These are phyloP conservation scores for Lamellibrachia luymesi DNA, from an alignment of 1,140 invertebrate species.

Conservation along the genomic window DNA sequence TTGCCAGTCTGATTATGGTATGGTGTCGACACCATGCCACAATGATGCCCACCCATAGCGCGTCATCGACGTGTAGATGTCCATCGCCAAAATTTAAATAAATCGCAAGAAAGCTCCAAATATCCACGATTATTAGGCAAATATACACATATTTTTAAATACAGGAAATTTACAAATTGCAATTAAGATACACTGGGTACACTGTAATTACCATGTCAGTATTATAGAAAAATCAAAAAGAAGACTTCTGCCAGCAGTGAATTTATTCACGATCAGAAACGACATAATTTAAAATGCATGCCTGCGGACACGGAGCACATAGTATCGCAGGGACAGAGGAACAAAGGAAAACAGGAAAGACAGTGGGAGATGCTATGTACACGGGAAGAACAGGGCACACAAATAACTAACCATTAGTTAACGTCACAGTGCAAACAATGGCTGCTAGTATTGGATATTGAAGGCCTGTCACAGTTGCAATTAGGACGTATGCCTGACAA, in stretches of 20 bases:
- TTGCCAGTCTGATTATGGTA: too few species aligned
- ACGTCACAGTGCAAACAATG: neutral
- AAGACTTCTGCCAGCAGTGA: neutral
- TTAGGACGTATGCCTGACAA: neutral
- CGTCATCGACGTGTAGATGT: too few species aligned
- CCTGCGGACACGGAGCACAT: neutral
- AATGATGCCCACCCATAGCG: too few species aligned
- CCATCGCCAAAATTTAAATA: too few species aligned
- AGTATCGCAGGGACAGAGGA: neutral
- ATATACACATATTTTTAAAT: too few species aligned
- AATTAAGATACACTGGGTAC: too few species aligned
- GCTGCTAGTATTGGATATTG: neutral
- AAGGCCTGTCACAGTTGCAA: neutral
- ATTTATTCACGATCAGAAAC: conserved; percentile 5
- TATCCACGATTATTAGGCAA: too few species aligned
- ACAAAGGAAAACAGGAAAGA: neutral
- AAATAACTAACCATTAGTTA: neutral
- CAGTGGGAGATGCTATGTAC: neutral
- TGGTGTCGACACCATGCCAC: too few species aligned
- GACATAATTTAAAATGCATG: conserved; percentile 5
- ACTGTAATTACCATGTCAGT: neutral
- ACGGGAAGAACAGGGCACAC: neutral
- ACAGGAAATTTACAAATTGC: neutral
- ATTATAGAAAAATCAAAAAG: neutral
- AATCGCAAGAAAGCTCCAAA: too few species aligned